Conservation (phyloP, 1,140 invertebrate species). For the Bombus sylvicola region DNA sequence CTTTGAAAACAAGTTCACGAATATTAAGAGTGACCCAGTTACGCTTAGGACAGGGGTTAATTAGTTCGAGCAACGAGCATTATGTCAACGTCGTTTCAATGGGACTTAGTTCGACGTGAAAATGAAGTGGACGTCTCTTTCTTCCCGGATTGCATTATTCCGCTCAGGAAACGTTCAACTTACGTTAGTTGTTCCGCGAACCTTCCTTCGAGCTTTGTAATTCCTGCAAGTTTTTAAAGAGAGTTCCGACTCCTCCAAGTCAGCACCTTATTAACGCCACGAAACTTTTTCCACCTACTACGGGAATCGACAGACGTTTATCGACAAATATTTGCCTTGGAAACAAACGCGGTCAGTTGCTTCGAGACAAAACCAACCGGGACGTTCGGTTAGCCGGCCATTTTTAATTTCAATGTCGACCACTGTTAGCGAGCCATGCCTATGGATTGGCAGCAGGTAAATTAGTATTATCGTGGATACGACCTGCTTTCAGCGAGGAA, state of each 20-base stretch:
- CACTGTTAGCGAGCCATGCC: neutral
- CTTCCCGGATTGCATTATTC: constrained; percentile 34
- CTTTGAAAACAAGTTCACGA: constrained; percentile 25
- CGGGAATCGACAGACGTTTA: constrained; percentile 31
- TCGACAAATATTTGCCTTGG: constrained; percentile 49
- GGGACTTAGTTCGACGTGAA: constrained; percentile 34
- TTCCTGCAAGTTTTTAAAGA: constrained; percentile 36
- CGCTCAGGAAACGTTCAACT: constrained; percentile 21
- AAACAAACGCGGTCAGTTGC: neutral
- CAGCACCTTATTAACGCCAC: constrained; percentile 30
- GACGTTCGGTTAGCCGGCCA: neutral
- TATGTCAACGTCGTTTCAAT: constrained; percentile 26
- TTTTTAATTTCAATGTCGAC: constrained; percentile 38
- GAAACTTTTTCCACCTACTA: constrained; percentile 37
- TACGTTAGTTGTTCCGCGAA: constrained; percentile 17
- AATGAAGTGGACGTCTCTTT: constrained; percentile 38
- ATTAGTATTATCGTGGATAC: constrained; percentile 36
- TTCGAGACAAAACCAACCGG: no score
- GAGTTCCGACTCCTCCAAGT: constrained; percentile 3
- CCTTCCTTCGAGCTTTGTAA: constrained; percentile 11
- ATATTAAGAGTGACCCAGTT: constrained; percentile 33
- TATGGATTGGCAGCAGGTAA: constrained; percentile 14
- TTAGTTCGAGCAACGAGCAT: constrained; percentile 24
- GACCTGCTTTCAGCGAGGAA: neutral
- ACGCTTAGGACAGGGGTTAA: constrained; percentile 21